Conservation (phyloP, 2,888 invertebrate species). For the Marasmarcha lunaedactyla region DNA sequence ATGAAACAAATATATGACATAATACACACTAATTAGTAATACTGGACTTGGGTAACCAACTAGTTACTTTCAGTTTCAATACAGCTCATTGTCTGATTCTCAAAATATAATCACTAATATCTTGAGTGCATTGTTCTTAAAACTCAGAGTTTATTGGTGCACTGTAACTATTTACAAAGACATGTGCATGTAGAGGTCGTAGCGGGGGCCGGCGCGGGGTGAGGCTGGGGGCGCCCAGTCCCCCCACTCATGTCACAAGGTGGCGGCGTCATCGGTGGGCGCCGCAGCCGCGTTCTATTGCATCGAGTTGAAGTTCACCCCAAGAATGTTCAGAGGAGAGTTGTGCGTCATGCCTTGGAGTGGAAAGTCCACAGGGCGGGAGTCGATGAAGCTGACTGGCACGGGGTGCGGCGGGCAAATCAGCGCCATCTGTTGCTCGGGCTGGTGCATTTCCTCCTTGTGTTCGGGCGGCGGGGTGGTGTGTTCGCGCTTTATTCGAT, state of each 20-base stretch:
- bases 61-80: no score
- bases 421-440: conserved; percentile 59
- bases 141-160: background rate
- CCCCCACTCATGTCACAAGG: conserved; percentile 57
- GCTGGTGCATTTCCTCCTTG: conserved; percentile 43
- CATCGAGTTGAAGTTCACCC: conserved; percentile 82
- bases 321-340: conserved; percentile 77
- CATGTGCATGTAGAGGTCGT: conserved; percentile 33
- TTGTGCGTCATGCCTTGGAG: conserved; percentile 73
- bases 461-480: conserved; percentile 72
- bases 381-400: conserved; percentile 78
- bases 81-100: no score
- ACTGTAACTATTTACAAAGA: conserved; percentile 3
- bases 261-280: conserved; percentile 34
- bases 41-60: no score
- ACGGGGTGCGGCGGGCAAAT: conserved; percentile 76
- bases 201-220: conserved; percentile 14
- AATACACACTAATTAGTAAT: no score
- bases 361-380: conserved; percentile 77
- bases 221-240: conserved; percentile 18
- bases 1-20: no score
- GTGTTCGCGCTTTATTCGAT: conserved; percentile 78
- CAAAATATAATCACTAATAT: no score
- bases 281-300: conserved; percentile 70
- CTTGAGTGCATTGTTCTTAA: background rate